A percentile compares a stretch with the other conserved stretches of the same genome.
phyloP scores from a whole-genome alignment of 1,140 invertebrate species.

The Cydia pomonella region DNA sequence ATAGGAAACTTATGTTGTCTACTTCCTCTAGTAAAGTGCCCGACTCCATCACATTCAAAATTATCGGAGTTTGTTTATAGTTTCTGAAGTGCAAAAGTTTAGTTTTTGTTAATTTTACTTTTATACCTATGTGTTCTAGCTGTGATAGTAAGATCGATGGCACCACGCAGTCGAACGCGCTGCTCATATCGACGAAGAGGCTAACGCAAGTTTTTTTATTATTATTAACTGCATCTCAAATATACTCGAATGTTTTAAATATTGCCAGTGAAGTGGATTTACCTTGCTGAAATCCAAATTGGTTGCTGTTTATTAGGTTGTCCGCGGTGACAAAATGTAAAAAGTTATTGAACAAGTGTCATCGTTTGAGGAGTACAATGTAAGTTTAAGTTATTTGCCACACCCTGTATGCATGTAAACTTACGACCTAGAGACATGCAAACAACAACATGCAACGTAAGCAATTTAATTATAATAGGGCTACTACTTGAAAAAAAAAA shows the following conservation, averaged over 20 bases:
- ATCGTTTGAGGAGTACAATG: too few relatives aligned
- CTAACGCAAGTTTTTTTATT: constrained; percentile 7
- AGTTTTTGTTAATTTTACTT: constrained; percentile 1
- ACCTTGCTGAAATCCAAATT: background rate
- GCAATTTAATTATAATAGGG: too few relatives aligned
- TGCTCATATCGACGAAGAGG: background rate
- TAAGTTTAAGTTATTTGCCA: too few relatives aligned
- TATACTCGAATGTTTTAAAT: background rate
- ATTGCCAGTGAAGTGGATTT: background rate
- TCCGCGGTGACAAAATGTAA: background rate
- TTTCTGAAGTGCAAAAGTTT: background rate
- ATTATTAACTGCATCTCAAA: constrained; percentile 5
- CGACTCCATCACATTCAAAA: too few relatives aligned
- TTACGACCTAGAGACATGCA: too few relatives aligned
- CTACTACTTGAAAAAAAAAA: too few relatives aligned
- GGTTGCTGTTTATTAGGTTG: background rate
- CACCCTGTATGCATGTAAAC: too few relatives aligned
- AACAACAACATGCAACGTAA: too few relatives aligned
- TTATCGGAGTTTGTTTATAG: too few relatives aligned
- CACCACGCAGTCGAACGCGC: background rate
- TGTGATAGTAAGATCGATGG: constrained; percentile 1
- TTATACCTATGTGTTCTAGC: background rate
- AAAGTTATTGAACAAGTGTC: too few relatives aligned
- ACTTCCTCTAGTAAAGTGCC: too few relatives aligned
- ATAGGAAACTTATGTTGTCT: too few relatives aligned